Percentiles rank a stretch among this genome's conserved stretches.
These are phyloP conservation scores for Caenorhabditis doughertyi DNA, from an alignment of 2,888 invertebrate species.

Conservation along the genomic window DNA sequence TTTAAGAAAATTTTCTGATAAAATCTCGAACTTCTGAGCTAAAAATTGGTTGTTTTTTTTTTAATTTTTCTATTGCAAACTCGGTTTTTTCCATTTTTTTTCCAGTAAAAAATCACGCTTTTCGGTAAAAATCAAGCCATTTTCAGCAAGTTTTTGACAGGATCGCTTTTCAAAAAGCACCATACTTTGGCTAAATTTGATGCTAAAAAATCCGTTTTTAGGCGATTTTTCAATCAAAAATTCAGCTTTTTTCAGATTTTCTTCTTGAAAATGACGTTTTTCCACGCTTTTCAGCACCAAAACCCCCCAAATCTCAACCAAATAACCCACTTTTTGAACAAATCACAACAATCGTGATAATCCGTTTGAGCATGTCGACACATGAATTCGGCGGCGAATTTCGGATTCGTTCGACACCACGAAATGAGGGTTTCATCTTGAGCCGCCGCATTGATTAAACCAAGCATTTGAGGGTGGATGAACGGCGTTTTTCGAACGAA, in stretches of 20 bases:
- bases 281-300: neutral
- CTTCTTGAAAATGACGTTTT: neutral
- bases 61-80: too few relatives aligned
- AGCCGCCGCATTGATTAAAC: neutral
- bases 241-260: neutral
- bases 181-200: too few relatives aligned
- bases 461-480: neutral
- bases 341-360: neutral
- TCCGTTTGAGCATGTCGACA: neutral
- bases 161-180: too few relatives aligned
- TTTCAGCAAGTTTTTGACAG: too few relatives aligned
- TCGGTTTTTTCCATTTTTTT: too few relatives aligned
- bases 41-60: too few relatives aligned
- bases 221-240: neutral
- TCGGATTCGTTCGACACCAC: neutral
- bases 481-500: neutral
- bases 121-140: too few relatives aligned
- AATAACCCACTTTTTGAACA: neutral
- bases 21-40: too few relatives aligned
- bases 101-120: too few relatives aligned
- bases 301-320: neutral
- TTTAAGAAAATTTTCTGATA: too few relatives aligned
- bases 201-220: too few relatives aligned
- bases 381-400: neutral
- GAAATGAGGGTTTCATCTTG: neutral